phyloP scores from a whole-genome alignment of 1,140 invertebrate species.

The Drosophila insularis region DNA sequence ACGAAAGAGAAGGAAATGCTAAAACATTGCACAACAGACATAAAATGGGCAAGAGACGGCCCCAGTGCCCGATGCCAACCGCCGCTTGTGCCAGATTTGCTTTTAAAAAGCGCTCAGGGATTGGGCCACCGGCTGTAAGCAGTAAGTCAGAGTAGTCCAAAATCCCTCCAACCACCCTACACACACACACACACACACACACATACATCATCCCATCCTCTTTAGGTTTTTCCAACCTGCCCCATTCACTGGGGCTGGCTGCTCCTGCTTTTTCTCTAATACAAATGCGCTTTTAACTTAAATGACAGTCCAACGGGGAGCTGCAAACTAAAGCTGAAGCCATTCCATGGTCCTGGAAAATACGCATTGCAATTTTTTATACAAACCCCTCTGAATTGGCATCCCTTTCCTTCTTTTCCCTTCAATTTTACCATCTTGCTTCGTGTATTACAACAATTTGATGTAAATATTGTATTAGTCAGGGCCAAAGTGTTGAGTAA shows the following conservation, averaged over 20 bases:
- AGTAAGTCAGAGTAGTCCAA: background rate
- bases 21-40: conserved; percentile 62
- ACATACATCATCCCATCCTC: background rate
- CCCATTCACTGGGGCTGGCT: too few relatives aligned
- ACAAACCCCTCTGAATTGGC: conserved; percentile 7
- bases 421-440: background rate
- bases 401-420: background rate
- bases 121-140: conserved; percentile 31
- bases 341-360: conserved; percentile 32
- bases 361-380: conserved; percentile 70
- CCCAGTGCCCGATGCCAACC: conserved; percentile 1
- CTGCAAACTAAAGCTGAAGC: conserved; percentile 3
- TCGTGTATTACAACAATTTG: conserved; percentile 58
- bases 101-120: conserved; percentile 70
- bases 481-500: conserved; percentile 73
- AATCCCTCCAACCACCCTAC: too few relatives aligned
- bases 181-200: background rate
- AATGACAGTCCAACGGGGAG: conserved; percentile 60
- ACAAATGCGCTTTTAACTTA: conserved; percentile 78
- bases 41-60: conserved; percentile 35
- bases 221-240: background rate
- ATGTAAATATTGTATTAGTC: conserved; percentile 79
- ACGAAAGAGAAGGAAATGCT: conserved; percentile 31
- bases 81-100: conserved; percentile 60
- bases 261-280: conserved; percentile 34